Evolutionary conservation across 2,797 vertebrate genomes (phyloP).

Genomic region (Gobionotothen gibberifrons): DNA sequence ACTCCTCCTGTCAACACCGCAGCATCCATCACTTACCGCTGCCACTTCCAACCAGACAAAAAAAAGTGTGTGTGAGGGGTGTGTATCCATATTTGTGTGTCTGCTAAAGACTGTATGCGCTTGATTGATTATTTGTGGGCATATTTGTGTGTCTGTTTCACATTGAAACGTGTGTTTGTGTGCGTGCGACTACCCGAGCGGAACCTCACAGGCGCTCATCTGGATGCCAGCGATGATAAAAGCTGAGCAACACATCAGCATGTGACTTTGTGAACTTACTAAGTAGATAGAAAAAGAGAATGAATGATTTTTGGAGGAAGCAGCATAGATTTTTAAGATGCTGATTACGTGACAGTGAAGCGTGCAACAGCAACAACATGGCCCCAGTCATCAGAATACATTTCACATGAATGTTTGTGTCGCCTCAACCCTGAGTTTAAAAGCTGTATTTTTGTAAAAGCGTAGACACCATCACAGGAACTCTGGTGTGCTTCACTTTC

Average conservation of each 20-base stretch:
- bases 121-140: conserved; percentile 41
- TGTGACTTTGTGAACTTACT: conserved; percentile 34
- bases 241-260: conserved; percentile 5
- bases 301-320: background rate
- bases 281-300: background rate
- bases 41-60: conserved; percentile 35
- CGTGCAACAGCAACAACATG: conserved; percentile 37
- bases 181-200: conserved; percentile 11
- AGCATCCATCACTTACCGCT: conserved; percentile 78
- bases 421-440: conserved; percentile 19
- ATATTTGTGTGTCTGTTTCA: conserved; percentile 3
- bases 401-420: conserved; percentile 59
- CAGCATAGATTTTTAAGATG: conserved; percentile 21
- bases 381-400: conserved; percentile 49
- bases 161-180: conserved; percentile 17
- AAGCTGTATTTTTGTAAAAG: conserved; percentile 53
- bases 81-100: conserved; percentile 28
- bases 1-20: conserved; percentile 77
- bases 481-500: conserved; percentile 49
- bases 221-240: conserved; percentile 33
- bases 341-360: conserved; percentile 44
- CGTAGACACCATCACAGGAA: background rate
- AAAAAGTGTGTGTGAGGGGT: conserved; percentile 4
- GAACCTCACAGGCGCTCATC: conserved; percentile 24
- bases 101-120: background rate